phyloP scores from a whole-genome alignment of 2,797 vertebrate species.

The Platalea minor region DNA sequence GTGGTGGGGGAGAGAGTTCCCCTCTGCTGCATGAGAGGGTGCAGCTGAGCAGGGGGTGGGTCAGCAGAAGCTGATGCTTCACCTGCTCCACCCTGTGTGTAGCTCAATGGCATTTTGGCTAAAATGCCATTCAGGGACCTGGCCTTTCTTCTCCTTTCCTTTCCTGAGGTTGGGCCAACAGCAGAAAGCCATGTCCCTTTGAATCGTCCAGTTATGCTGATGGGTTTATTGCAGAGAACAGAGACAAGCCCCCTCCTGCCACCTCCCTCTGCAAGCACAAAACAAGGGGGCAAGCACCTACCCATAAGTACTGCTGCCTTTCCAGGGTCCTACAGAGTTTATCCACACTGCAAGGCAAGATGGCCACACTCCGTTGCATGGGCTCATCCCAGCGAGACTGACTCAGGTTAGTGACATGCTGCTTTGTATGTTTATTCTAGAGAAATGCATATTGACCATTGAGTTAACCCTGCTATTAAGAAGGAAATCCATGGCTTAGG shows the following conservation, averaged over 20 bases:
- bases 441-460: neutral
- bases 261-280: neutral
- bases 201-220: neutral
- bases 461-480: neutral
- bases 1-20: neutral
- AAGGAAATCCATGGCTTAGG: neutral
- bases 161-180: neutral
- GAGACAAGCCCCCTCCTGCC: neutral
- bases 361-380: fast-evolving
- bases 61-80: neutral
- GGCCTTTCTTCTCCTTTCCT: neutral
- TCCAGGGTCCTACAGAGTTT: neutral
- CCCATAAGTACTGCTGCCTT: neutral
- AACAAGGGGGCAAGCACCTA: neutral
- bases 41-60: neutral
- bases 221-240: neutral
- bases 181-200: neutral
- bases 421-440: neutral
- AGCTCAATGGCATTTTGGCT: neutral
- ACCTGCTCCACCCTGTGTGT: neutral
- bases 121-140: neutral
- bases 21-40: neutral
- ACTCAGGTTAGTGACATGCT: neutral
- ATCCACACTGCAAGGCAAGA: fast-evolving
- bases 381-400: neutral